Base-by-base conservation (phyloP, 2,888 invertebrate species). In the Acrobasis consociella region DNA sequence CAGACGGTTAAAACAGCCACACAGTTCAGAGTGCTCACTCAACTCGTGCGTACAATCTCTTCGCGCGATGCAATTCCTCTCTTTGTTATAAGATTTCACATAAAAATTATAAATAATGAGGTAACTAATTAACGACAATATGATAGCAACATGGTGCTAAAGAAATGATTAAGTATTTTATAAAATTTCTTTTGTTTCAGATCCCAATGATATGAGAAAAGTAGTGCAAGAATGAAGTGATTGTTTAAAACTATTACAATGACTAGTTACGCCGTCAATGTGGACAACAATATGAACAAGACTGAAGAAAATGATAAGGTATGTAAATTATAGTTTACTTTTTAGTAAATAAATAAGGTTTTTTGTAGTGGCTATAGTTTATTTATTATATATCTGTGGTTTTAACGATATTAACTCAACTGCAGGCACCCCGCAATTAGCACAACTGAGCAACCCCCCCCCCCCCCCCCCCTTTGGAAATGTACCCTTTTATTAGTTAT, bases 281-380 rank as follows among this genome's bases (percentile, higher is more conserved):
- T 86, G 16, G 89, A 89, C 70, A 82, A 72, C 69, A 91, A 91
- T 64, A 89, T 89, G 89, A 90, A 90, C 69, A 87, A 83, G 68
- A 85, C 81, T 42, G 81, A 82, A 49, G 63, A 63, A 22, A 70
- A 74, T 13, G 69, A 71, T 42, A 84, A 81, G 68, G 70, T 78
- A 62, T 83, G 82, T 68, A 80, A 75, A 72, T 15, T 56, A 62
- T 50, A n/a, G n/a, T 9, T 55, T 10, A 53, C n/a, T 53, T 7
- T 22, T 22, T 5, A 22, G 22, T 5, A 31, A 2, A 31, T 31
- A 31, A 31, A 31, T 31, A 31, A 31, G 31, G 2, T 31, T 31
- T 31, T 31, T 31, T 31, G 0, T 31, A 22, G 22, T 22, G 22
- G 22, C 22, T n/a, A 5, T 22, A 22, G 22, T 22, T 22, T 22